A percentile compares a stretch with the other conserved stretches of the same genome.
Conservation (phyloP, 2,797 vertebrate species). For the Urocyon cinereoargenteus region DNA sequence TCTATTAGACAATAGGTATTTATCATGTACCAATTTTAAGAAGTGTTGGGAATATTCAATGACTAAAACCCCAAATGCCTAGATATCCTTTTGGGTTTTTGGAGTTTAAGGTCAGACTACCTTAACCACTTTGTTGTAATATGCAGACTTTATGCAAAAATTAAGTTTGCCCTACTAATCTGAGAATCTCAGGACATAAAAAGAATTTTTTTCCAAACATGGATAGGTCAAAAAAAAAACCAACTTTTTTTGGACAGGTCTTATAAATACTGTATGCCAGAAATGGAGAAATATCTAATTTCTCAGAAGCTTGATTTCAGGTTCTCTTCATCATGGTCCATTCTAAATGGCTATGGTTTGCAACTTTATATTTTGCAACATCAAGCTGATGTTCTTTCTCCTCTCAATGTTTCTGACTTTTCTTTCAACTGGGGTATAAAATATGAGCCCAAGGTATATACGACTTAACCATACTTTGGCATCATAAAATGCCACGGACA, state of each 20-base stretch:
- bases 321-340: background rate
- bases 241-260: background rate
- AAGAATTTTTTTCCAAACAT: conserved; percentile 40
- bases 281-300: conserved; percentile 31
- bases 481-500: background rate
- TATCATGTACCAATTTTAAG: background rate
- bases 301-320: conserved; percentile 45
- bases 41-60: background rate
- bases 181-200: background rate
- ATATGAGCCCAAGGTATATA: background rate
- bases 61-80: background rate
- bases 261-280: conserved; percentile 31
- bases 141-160: conserved; percentile 13
- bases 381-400: background rate
- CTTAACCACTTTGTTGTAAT: conserved; percentile 2
- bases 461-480: background rate
- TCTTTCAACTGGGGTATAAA: background rate
- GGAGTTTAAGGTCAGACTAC: background rate
- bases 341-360: background rate
- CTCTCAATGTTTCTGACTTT: conserved; percentile 18
- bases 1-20: conserved; percentile 18
- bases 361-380: background rate
- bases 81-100: background rate
- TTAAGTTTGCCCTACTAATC: background rate
- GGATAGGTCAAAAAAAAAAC: background rate